These are phyloP conservation scores for Pelecanoides urinatrix DNA, from an alignment of 2,113 vertebrate genomes.

Conservation along the genomic window DNA sequence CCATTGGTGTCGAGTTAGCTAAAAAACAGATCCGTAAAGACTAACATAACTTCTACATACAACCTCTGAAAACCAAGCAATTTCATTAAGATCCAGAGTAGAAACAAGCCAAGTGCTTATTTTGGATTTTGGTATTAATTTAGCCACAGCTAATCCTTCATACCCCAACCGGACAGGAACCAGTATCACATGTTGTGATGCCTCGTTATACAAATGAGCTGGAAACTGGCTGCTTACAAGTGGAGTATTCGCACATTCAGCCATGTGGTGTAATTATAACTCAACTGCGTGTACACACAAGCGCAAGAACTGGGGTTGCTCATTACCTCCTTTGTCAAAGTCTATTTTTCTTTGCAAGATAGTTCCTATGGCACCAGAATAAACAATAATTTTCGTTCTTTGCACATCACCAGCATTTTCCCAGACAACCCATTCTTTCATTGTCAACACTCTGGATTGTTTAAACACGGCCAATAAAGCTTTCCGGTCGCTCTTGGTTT, in stretches of 20 bases:
- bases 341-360: neutral
- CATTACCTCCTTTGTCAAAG: slow-evolving; percentile 7
- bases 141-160: neutral
- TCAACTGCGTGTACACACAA: neutral
- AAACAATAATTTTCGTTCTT: slow-evolving; percentile 26
- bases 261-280: neutral
- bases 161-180: neutral
- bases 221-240: neutral
- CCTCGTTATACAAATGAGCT: neutral
- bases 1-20: neutral
- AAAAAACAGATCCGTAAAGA: neutral
- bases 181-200: neutral
- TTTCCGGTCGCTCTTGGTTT: accelerated
- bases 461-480: neutral
- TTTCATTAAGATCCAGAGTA: neutral
- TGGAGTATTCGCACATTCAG: neutral
- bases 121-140: neutral
- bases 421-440: neutral
- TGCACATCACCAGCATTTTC: neutral
- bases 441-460: neutral
- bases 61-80: too few relatives aligned
- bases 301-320: neutral
- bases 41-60: neutral
- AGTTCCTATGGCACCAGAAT: neutral
- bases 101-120: neutral